Base-by-base conservation (phyloP, 2,113 vertebrate species). In the Lepisosteus oculatus region DNA sequence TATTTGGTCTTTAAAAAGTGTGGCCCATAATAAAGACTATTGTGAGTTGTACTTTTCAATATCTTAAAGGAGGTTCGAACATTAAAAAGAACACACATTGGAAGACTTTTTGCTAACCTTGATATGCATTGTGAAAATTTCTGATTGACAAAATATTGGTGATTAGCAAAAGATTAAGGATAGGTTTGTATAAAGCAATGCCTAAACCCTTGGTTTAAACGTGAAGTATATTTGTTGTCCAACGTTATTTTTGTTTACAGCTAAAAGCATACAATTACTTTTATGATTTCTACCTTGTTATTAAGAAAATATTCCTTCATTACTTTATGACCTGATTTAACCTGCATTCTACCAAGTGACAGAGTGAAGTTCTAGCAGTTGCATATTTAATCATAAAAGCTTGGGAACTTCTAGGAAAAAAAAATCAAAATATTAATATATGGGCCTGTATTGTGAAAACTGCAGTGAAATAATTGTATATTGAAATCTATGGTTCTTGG, bases 11-110 rank as follows among this genome's bases (percentile, higher is more conserved):
- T 89, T 91, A 90, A 90, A 80, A 88, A 72, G 79, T 89, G 89
- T 87, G 90, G 89, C 90, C 90, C 90, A 92, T 92, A 92, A 90
- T 91, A 89, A 89, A 89, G 89, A 92, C 85, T 80, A 89, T 91
- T 91, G 90, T 84, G 89, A 90, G 88, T 86, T 57, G 57, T 72
- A 61, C 80, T 85, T 84, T 83, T 78, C 85, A 80, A 86, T 86
- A 85, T 86, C 83, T 79, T 76, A 83, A 84, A 85, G 85, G 81
- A 78, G 70, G 76, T 84, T 81, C 82, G 84, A 77, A 84, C 80
- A 82, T 81, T 81, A 84, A 77, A 82, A 73, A 77, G 85, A 83
- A 83, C 80, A 17, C 15, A 0, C 15, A 76, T 80, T 85, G 79
- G 76, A 59, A 78, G 78, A 42, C 55, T 62, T 6, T 45, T 73